Evolutionary conservation across 2,797 vertebrate genomes (phyloP), one percentile per base, ranked within the genome.

Genomic region (Lacerta viridis): DNA sequence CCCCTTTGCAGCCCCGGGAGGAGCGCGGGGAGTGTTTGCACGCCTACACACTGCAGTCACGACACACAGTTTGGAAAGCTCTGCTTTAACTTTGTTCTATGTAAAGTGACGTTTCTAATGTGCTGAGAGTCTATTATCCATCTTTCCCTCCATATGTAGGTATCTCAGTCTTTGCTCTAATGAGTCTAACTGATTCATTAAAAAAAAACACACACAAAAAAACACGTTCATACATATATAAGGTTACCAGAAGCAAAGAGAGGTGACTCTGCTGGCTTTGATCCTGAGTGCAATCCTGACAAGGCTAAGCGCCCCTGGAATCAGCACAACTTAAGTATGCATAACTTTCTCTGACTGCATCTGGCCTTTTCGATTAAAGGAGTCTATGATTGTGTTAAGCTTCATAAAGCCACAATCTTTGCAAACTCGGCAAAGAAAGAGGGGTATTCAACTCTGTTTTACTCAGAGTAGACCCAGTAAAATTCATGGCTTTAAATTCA

Each of bases 31-130:
- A 55, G 50, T 50, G 50, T 55, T 55, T 55, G 50, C 50, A 55
- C 3, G 4, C 13, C 50, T 55, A 15, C 50, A 15, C 50, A 55
- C 50, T 55, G 13, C 50, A 15, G 50, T 55, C 10, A 50, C 10
- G 8, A 13, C 46, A 50, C 2, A 46, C 43, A 50, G 50, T 50
- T 50, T 50, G 1, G 11, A 50, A 50, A 50, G 50, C 50, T 50
- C 50, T 13, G 50, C 36, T 93, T 92, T 90, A 92, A 90, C 83
- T 88, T 64, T 87, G 86, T 88, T 84, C 86, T 69, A 79, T 88
- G 87, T 81, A 90, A 92, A 93, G 83, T 91, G 25, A 3, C 29
- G 59, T 91, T 91, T 90, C 74, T 83, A 50, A 95, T 87, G 64
- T 11, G 23, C 68, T 90, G 81, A 90, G 87, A 89, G 69, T 69